Percentiles rank a stretch among this genome's conserved stretches.
Evolutionary conservation across 2,113 vertebrate genomes (phyloP).

Genomic region (Prietella phreatophila): DNA sequence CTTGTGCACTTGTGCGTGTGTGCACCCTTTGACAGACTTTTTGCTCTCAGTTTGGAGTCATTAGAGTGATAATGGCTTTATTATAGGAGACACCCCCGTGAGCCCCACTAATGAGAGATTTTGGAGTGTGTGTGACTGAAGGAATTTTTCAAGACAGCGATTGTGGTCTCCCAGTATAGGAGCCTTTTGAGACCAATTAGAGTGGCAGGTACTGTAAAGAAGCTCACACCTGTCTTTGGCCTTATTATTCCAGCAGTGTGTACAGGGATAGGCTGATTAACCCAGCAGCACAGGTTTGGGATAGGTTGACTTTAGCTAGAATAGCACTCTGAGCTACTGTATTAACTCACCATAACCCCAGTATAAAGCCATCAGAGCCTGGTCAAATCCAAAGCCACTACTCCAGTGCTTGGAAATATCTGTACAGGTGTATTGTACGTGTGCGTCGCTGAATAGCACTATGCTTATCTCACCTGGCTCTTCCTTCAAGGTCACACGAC

Average conservation of each 20-base stretch:
- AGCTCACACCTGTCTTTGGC: constrained; percentile 72
- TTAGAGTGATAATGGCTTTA: constrained; percentile 74
- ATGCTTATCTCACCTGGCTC: neutral
- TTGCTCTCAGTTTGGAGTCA: constrained; percentile 65
- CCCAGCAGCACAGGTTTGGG: constrained; percentile 28
- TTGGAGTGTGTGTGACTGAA: constrained; percentile 59
- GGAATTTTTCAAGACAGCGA: constrained; percentile 53
- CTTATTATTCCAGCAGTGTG: constrained; percentile 71
- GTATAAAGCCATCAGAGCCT: constrained; percentile 37
- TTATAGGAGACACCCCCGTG: constrained; percentile 65
- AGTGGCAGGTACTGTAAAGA: constrained; percentile 69
- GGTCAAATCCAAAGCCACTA: neutral
- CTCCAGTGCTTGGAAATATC: neutral
- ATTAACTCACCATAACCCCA: constrained; percentile 24
- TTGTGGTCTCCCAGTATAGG: constrained; percentile 45
- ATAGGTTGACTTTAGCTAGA: constrained; percentile 11
- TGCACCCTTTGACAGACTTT: constrained; percentile 58
- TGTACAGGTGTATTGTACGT: constrained; percentile 6
- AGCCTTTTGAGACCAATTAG: constrained; percentile 77
- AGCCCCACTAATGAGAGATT: constrained; percentile 59
- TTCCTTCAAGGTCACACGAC: constrained; percentile 22
- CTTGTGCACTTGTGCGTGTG: neutral
- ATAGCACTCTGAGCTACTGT: constrained; percentile 18
- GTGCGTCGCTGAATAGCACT: neutral
- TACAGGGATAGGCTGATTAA: constrained; percentile 39